These are phyloP conservation scores for Rhinogobius similis DNA, from an alignment of 2,113 vertebrate species.

Conservation along the genomic window DNA sequence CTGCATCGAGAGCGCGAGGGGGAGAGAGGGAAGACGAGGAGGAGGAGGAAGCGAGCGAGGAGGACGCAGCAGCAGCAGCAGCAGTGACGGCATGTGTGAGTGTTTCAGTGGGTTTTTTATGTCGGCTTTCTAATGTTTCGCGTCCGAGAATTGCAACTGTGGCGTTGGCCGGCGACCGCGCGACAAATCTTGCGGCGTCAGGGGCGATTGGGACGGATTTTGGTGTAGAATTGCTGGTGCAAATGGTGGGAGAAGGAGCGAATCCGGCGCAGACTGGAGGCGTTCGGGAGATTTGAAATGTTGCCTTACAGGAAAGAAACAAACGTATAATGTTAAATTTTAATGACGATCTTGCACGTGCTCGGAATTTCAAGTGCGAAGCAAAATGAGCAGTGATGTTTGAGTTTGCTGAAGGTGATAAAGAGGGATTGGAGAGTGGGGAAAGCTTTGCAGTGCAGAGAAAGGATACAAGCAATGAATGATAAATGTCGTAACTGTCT, in stretches of 20 bases:
- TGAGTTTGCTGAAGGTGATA: not conserved
- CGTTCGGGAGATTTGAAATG: not conserved
- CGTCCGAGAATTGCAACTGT: too few species aligned
- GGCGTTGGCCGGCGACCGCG: too few species aligned
- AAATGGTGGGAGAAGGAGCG: not conserved
- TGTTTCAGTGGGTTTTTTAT: constrained; percentile 8
- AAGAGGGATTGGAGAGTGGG: not conserved
- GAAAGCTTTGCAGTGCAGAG: not conserved
- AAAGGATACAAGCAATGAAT: not conserved
- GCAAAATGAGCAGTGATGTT: too few species aligned
- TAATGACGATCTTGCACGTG: not conserved
- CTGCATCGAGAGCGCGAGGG: constrained; percentile 63
- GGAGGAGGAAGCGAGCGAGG: constrained; percentile 47
- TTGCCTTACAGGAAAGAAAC: too few species aligned
- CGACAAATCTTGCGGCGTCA: too few species aligned
- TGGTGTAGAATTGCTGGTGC: not conserved
- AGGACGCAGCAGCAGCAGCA: constrained; percentile 66
- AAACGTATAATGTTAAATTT: not conserved
- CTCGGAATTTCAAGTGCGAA: too few species aligned
- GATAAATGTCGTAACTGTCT: not conserved
- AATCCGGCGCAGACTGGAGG: not conserved
- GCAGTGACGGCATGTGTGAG: constrained; percentile 86
- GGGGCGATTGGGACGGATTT: not conserved
- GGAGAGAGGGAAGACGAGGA: constrained; percentile 47
- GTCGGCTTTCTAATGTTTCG: not conserved